Conservation (phyloP, 2,797 vertebrate genomes). For the Simalia tracyae region DNA sequence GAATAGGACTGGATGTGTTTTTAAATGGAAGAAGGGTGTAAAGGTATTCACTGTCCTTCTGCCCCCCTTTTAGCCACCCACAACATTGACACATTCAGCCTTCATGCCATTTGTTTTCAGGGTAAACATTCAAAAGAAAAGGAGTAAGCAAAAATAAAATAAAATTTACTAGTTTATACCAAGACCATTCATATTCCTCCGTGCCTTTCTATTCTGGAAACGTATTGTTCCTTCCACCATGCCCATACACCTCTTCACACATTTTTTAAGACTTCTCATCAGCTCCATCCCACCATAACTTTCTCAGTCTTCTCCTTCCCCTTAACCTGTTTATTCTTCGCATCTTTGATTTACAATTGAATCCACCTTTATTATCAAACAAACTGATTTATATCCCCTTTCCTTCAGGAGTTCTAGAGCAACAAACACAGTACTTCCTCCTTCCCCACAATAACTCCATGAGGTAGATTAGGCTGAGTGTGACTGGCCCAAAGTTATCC, state of each 20-base stretch:
- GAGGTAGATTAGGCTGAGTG: not conserved
- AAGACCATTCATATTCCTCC: not conserved
- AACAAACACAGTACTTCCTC: not conserved
- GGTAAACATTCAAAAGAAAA: not conserved
- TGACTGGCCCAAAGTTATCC: not conserved
- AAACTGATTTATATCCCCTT: not conserved
- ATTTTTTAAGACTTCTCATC: not conserved
- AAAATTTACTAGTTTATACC: not conserved
- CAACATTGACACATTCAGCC: not conserved
- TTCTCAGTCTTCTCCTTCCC: not conserved
- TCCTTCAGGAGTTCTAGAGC: not conserved
- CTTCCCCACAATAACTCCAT: not conserved
- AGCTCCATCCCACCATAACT: not conserved
- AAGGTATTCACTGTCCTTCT: not conserved
- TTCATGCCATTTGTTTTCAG: not conserved
- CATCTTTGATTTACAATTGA: not conserved
- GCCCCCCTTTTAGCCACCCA: not conserved
- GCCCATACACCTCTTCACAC: not conserved
- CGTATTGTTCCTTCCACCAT: not conserved
- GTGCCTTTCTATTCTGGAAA: not conserved
- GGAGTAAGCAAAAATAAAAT: not conserved
- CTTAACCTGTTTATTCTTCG: not conserved
- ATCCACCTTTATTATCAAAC: not conserved
- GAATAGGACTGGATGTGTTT: not conserved
- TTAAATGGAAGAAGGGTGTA: not conserved